Percentiles rank a stretch among this genome's conserved stretches.
These are phyloP conservation scores for Piaya cayana DNA, from an alignment of 2,113 vertebrate genomes.

Conservation along the genomic window DNA sequence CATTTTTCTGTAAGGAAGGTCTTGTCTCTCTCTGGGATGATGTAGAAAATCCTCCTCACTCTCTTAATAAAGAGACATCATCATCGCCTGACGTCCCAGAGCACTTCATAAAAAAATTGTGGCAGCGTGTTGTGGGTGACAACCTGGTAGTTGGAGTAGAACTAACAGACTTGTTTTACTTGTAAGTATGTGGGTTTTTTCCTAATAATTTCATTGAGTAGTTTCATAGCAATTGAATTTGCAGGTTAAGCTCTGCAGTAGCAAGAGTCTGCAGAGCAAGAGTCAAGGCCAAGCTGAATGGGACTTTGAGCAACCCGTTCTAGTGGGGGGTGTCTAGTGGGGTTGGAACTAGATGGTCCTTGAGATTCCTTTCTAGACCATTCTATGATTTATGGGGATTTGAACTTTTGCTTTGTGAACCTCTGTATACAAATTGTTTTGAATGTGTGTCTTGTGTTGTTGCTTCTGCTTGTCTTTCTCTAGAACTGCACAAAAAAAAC, in stretches of 20 bases:
- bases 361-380: too few relatives aligned
- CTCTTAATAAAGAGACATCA: conserved; percentile 48
- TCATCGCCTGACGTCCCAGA: conserved; percentile 46
- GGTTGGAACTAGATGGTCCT: too few relatives aligned
- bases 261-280: too few relatives aligned
- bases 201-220: neutral
- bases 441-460: neutral
- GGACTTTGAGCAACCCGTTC: too few relatives aligned
- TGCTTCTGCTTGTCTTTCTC: neutral
- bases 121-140: conserved; percentile 85
- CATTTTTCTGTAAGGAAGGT: conserved; percentile 78
- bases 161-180: conserved; percentile 66
- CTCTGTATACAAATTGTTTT: neutral
- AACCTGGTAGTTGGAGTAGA: conserved; percentile 86
- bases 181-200: conserved; percentile 76
- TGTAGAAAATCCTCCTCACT: conserved; percentile 70
- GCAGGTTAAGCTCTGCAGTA: neutral
- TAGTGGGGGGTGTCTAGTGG: too few relatives aligned
- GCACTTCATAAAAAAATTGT: conserved; percentile 79
- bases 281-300: too few relatives aligned
- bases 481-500: neutral
- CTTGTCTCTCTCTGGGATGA: conserved; percentile 89
- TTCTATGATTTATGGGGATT: neutral
- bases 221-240: neutral
- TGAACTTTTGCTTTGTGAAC: neutral